Base-by-base conservation (phyloP, 2,888 invertebrate species). In the Agrotis segetum region DNA sequence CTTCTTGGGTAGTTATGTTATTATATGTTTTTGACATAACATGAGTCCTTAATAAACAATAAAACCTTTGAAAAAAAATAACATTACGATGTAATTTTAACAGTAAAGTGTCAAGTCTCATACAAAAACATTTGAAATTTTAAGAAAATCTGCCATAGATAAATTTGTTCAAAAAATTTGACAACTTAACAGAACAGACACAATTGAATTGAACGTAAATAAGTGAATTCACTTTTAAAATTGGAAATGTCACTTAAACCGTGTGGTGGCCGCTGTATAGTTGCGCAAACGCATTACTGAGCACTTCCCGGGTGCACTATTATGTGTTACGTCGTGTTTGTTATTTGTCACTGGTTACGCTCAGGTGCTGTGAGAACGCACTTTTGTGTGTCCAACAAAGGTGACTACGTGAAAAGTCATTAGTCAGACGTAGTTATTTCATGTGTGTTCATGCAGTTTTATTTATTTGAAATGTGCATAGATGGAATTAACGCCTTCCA, bases 231-330 rank as follows among this genome's bases (percentile, higher is more conserved):
- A 29, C 0, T 61, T 69, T 50, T 50, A 44, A 79, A 67, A 64
- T 67, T 64, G 52, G 34, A n/a, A 47, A 13, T 16, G 9, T 47
- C 58, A 50, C 46, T 46, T 53, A 67, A 55, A 66, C 59, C 29
- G 52, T 68, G 62, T 53, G 66, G 11, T 47, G 67, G 47, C 21
- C 59, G 53, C 62, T 53, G 66, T 64, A 64, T 61, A 60, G 71
- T 86, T 87, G 73, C 84, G 85, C 61, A 85, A 87, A 74, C 72
- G 68, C 65, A 74, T 80, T 53, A 69, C 68, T 64, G 79, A 49
- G 73, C 75, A 82, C 74, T 84, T 85, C 84, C 85, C 79, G 73
- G 72, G 80, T 86, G 81, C 69, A 81, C 82, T 84, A 80, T 84
- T 81, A 73, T 69, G 74, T 71, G 74, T 86, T 86, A 79, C 73